Conservation (phyloP, 2,888 invertebrate genomes). For the Melieria crassipennis region DNA sequence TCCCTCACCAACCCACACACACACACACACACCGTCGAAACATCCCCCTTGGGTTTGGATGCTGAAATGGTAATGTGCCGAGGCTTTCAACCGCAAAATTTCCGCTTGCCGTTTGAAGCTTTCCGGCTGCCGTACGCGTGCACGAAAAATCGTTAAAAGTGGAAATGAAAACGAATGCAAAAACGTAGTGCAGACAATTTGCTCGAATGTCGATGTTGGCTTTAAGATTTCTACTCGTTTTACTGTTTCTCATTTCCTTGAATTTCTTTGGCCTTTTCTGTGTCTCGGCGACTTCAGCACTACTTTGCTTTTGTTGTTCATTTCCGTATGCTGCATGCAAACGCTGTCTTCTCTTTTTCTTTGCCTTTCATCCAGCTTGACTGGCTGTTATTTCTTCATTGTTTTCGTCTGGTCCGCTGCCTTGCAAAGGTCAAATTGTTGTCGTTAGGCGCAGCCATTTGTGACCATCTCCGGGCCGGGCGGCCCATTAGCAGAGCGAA, state of each 20-base stretch:
- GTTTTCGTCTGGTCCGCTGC: background rate
- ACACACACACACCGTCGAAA: background rate
- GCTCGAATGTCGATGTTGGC: too few relatives aligned
- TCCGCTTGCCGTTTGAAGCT: too few relatives aligned
- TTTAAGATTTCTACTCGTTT: background rate
- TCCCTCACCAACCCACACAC: background rate
- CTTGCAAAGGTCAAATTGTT: conserved; percentile 5
- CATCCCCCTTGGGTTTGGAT: background rate
- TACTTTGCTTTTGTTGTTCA: background rate
- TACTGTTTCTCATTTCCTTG: background rate
- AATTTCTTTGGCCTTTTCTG: background rate
- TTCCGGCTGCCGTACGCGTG: too few relatives aligned
- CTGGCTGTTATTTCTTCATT: background rate
- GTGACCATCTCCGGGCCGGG: background rate
- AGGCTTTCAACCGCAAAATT: too few relatives aligned
- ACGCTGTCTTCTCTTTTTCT: background rate
- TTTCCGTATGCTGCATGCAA: background rate
- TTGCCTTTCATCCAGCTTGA: background rate
- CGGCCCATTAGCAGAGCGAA: background rate
- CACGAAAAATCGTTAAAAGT: too few relatives aligned
- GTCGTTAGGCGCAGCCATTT: background rate
- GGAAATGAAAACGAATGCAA: too few relatives aligned
- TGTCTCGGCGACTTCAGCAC: background rate
- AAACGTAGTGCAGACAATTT: too few relatives aligned
- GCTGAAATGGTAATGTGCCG: too few relatives aligned